Conservation (phyloP, 2,888 invertebrate genomes). For the Eurois occulta region DNA sequence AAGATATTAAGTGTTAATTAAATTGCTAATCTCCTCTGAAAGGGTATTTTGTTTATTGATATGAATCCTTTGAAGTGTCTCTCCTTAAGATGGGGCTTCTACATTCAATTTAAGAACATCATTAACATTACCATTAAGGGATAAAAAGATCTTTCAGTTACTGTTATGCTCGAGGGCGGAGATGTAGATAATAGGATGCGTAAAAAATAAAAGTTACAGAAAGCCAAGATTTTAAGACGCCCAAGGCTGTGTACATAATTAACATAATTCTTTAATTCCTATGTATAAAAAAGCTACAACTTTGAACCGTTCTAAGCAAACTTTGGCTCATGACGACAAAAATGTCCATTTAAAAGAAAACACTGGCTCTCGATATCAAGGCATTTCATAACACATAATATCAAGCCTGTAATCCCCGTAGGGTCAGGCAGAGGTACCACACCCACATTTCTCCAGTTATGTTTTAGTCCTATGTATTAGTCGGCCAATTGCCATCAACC, state of each 20-base stretch:
- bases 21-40: slow-evolving; percentile 21
- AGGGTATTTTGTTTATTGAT: slow-evolving; percentile 6
- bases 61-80: slow-evolving; percentile 21
- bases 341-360: not conserved
- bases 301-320: not conserved
- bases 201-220: slow-evolving; percentile 27
- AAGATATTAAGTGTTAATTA: slow-evolving; percentile 32
- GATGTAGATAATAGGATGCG: slow-evolving; percentile 26
- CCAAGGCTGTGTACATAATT: not conserved
- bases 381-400: not conserved
- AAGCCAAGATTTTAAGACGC: slow-evolving; percentile 5
- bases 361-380: not conserved
- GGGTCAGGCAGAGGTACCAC: not conserved
- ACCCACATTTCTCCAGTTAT: not conserved
- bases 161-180: not conserved
- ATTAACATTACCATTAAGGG: slow-evolving; percentile 23
- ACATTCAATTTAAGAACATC: slow-evolving; percentile 14
- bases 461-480: not conserved
- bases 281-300: not conserved
- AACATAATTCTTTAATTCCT: slow-evolving; percentile 33
- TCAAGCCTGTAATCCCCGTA: not conserved
- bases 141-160: slow-evolving; percentile 24
- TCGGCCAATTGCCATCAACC: not conserved
- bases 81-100: not conserved
- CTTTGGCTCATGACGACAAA: not conserved